Evolutionary conservation across 2,113 vertebrate species (phyloP), one percentile per base, ranked within the genome.

Genomic region (Scatophagus argus): DNA sequence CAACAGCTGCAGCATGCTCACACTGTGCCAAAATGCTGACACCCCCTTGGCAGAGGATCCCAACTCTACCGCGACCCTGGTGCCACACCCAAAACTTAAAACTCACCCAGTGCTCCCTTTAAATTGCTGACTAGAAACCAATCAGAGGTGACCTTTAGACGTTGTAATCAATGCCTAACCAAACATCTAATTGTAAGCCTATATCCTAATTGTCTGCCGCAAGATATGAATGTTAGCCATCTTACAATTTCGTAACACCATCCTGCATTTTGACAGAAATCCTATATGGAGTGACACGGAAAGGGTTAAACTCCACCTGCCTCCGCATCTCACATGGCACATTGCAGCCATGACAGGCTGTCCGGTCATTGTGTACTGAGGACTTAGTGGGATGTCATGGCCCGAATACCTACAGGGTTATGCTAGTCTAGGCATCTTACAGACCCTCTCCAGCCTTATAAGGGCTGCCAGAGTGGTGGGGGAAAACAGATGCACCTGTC

Each of bases 401-500:
- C 84, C 68, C 52, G 79, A 92, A 93, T 92, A 90, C 82, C 85
- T 86, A 80, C 81, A 77, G 85, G 89, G 81, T 91, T 90, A 87
- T 85, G 62, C 88, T 90, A 90, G 83, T 89, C 89, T 74, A 79
- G 92, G 85, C 86, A 92, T 90, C 86, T 94, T 87, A 62, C 62
- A 90, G 77, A 86, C 78, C 84, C 81, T 88, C 76, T 72, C 67
- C 69, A 62, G 86, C 89, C 91, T 87, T 93, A 91, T 88, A 94
- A 91, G 79, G 93, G 77, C 89, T 83, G 77, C 27, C 64, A 2
- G 86, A 69, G 88, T 79, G 86, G 77, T 19, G 56, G 81, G 86
- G 68, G 70, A 36, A 77, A 84, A 90, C 86, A 94, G 87, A 91
- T 94, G 92, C 93, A 95, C 93, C 89, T 94, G 93, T 93, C 92